Evolutionary conservation across 2,113 vertebrate genomes (phyloP), one percentile per base, ranked within the genome.

Genomic region (Cervus canadensis): DNA sequence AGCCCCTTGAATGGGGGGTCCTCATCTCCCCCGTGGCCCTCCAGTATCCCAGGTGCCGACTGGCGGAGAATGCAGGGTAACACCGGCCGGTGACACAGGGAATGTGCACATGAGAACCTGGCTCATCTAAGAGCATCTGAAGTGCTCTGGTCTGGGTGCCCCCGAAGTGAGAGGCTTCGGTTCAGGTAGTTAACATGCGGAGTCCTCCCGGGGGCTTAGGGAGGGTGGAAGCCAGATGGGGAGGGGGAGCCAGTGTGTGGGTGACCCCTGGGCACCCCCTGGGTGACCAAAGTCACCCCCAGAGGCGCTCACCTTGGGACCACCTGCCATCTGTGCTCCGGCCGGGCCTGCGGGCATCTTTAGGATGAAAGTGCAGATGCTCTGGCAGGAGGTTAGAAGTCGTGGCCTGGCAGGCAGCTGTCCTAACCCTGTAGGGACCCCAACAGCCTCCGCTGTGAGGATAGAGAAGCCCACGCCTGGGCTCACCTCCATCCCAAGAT

Each of bases 231-330:
- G 40, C 30, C 45, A 74, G 14, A 45, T 1, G 17, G n/a, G 54
- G 13, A 57, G 12, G 45, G 19, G 52, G 3, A 84, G 23, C 7
- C 36, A 60, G 6, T 17, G 0, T 0, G 0, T 33, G 17, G 33
- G 43, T 56, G 60, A 54, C 26, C 57, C 30, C 54, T 52, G 13
- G 59, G 40, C 64, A 9, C 5, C 54, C 48, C 79, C 17, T 26
- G 15, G 28, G 8, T 50, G 6, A 59, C 56, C 8, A 10, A 87
- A 9, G 17, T 85, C 25, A 71, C 11, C 64, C 76, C 9, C 23
- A 59, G 64, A 62, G n/a, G 45, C n/a, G 8, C 57, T 84, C 40
- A 21, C 50, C 67, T 79, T 57, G 28, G 40, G 56, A 43, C 11
- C 21, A 74, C 67, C 48, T 54, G 30, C 45, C 45, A 2, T 36